A percentile compares a stretch with the other conserved stretches of the same genome.
Conservation (phyloP, 1,140 invertebrate genomes). For the Diachasmimorpha longicaudata region DNA sequence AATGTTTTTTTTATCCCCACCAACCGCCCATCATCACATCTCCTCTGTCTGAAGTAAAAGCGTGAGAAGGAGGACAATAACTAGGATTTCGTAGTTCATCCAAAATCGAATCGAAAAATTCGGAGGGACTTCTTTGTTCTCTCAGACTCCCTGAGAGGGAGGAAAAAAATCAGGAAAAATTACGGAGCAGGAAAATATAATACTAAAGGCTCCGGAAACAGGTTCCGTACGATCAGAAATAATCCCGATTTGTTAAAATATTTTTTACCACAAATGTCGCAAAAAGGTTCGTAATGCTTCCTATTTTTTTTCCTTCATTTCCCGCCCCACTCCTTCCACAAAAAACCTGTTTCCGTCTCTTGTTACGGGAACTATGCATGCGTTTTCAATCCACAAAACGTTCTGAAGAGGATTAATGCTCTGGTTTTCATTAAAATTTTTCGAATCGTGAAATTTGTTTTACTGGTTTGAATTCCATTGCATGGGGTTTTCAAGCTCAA, state of each 20-base stretch:
- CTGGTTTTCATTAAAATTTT: no score
- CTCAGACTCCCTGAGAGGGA: no score
- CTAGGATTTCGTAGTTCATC: constrained; percentile 1
- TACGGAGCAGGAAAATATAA: no score
- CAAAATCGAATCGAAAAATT: neutral
- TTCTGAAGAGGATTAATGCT: neutral
- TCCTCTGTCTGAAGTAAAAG: neutral
- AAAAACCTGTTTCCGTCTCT: no score
- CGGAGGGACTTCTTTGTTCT: no score
- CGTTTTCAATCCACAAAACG: neutral
- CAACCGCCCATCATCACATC: constrained; percentile 28
- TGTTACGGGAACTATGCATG: no score
- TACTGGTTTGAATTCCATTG: neutral
- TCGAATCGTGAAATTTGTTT: neutral
- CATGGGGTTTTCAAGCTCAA: neutral
- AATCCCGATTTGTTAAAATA: no score
- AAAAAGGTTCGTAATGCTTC: no score
- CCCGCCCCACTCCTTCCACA: neutral
- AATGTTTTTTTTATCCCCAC: constrained; percentile 34
- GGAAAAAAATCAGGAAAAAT: no score
- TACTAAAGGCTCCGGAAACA: no score
- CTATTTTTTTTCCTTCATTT: neutral
- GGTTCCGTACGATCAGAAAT: no score
- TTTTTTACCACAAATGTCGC: no score
- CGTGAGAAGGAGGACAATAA: neutral